Percentiles rank a stretch among this genome's conserved stretches.
These are phyloP conservation scores for Panthera tigris DNA, from an alignment of 2,113 vertebrate genomes.

Conservation along the genomic window DNA sequence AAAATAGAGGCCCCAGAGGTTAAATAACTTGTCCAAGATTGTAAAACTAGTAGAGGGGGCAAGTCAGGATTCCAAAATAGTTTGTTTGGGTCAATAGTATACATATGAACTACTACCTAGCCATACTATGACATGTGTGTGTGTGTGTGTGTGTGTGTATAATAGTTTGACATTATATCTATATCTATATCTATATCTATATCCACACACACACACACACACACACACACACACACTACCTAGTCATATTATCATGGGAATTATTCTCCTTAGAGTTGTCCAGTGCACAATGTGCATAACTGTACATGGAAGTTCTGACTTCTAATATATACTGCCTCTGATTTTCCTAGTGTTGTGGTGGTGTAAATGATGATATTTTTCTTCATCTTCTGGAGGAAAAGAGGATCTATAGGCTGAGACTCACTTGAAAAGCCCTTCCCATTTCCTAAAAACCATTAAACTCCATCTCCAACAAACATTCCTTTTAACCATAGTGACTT, in stretches of 20 bases:
- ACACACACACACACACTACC: too few species aligned
- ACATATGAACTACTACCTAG: neutral
- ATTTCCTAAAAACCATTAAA: neutral
- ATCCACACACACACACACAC: too few species aligned
- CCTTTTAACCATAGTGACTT: neutral
- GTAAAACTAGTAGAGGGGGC: neutral
- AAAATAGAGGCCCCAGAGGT: neutral
- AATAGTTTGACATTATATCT: too few species aligned
- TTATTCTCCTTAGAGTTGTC: neutral
- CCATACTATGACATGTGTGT: neutral
- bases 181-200: too few species aligned
- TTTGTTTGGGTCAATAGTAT: neutral
- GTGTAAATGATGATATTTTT: neutral
- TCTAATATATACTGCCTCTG: neutral
- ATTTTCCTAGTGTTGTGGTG: neutral
- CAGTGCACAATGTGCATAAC: neutral
- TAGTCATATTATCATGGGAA: neutral
- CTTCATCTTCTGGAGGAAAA: neutral
- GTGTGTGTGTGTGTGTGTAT: too few species aligned
- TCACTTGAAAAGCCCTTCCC: neutral
- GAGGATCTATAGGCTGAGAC: neutral
- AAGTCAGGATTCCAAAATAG: neutral
- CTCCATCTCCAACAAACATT: neutral
- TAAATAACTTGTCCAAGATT: neutral
- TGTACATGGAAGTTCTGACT: neutral